Conservation (phyloP, 2,888 invertebrate genomes). For the Neocrepidodera transversa region DNA sequence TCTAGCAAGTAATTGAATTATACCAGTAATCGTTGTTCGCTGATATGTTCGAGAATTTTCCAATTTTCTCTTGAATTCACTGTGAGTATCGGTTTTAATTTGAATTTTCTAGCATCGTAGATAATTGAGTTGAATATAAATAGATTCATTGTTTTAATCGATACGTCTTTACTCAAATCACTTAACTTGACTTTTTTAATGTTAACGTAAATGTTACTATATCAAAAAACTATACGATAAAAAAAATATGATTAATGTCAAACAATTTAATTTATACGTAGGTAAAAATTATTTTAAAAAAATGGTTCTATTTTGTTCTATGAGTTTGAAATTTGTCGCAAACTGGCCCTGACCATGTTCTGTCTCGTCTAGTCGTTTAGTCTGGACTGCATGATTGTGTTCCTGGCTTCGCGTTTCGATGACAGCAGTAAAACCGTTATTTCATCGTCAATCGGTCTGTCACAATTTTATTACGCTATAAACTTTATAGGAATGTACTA, state of each 20-base stretch:
- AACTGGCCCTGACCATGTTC: not conserved
- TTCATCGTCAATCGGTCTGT: conserved; percentile 9
- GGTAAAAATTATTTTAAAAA: no score
- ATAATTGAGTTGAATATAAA: no score
- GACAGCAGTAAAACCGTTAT: conserved; percentile 5
- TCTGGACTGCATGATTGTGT: not conserved
- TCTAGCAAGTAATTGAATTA: conserved; percentile 31
- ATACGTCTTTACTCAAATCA: no score
- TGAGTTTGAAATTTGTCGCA: not conserved
- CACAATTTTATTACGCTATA: conserved; percentile 3
- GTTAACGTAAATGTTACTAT: no score
- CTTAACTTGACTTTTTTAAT: no score
- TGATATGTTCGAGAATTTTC: conserved; percentile 12
- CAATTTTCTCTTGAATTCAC: not conserved
- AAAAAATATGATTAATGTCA: no score
- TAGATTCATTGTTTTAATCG: no score
- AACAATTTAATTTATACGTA: no score
- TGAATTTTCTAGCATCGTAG: not conserved
- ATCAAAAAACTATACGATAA: no score
- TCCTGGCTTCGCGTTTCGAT: not conserved
- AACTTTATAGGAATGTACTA: conserved; percentile 10
- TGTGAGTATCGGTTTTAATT: not conserved
- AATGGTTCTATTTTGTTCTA: no score
- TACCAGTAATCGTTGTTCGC: conserved; percentile 14
- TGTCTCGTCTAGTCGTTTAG: not conserved